These are phyloP conservation scores for Corythornis cristatus DNA, from an alignment of 2,113 vertebrate species.

Conservation along the genomic window DNA sequence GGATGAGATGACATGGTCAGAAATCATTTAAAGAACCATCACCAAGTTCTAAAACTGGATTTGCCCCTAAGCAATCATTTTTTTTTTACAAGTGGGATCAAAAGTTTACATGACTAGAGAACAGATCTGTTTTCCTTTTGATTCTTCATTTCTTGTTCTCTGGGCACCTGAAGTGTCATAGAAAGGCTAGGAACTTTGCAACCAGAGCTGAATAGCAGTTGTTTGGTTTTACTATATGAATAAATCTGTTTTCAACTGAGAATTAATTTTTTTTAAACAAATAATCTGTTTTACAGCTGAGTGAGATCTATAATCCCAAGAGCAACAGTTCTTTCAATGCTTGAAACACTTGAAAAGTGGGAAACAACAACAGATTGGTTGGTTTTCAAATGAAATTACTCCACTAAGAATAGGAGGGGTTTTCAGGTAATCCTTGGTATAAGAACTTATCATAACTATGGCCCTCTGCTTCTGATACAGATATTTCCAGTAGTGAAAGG, in stretches of 20 bases:
- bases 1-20: background rate
- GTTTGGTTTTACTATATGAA: background rate
- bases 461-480: background rate
- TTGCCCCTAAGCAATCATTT: background rate
- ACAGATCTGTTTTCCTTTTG: background rate
- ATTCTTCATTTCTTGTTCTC: background rate
- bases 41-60: background rate
- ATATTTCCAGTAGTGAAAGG: constrained; percentile 10
- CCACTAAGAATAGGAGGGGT: background rate
- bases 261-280: background rate
- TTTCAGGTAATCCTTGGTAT: background rate
- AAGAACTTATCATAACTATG: background rate
- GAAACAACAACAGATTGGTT: background rate
- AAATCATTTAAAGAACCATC: background rate
- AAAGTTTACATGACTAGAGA: background rate
- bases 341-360: background rate
- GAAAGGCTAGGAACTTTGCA: background rate
- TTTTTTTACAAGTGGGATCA: background rate
- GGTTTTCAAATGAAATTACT: background rate
- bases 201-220: background rate
- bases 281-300: background rate
- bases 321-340: background rate
- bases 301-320: background rate
- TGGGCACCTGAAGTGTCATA: background rate
- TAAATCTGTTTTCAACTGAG: background rate